phyloP scores from a whole-genome alignment of 2,888 invertebrate species.

The Drosophila limbata region DNA sequence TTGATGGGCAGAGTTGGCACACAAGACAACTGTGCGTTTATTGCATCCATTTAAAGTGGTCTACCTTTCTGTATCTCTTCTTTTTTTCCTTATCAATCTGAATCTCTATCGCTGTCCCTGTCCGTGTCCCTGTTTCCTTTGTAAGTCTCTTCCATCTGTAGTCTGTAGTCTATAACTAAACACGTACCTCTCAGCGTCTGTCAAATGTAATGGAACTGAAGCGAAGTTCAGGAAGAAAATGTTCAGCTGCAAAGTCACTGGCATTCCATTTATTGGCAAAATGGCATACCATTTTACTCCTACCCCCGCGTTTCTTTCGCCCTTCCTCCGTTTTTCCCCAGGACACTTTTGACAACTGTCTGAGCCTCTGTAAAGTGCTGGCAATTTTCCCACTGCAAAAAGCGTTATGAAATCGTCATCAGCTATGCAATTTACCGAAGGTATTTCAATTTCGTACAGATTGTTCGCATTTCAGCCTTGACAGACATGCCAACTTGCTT shows the following conservation, averaged over 20 bases:
- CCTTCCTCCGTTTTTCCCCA: not conserved
- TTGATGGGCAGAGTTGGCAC: constrained; percentile 47
- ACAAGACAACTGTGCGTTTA: constrained; percentile 43
- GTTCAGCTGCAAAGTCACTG: constrained; percentile 29
- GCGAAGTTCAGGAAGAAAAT: constrained; percentile 32
- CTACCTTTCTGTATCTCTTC: constrained; percentile 31
- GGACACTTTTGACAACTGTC: constrained; percentile 40
- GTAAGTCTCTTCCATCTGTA: not conserved
- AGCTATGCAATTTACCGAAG: constrained; percentile 31
- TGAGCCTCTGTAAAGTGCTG: constrained; percentile 30
- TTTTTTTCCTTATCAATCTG: constrained; percentile 5
- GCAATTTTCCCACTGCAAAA: constrained; percentile 20
- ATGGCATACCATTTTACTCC: constrained; percentile 33
- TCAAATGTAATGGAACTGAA: constrained; percentile 54
- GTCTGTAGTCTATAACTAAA: constrained; percentile 45
- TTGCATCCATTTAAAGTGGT: constrained; percentile 48
- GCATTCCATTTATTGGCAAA: constrained; percentile 57
- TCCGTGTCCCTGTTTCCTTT: constrained; percentile 7
- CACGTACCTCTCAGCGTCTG: constrained; percentile 67
- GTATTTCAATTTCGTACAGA: constrained; percentile 13
- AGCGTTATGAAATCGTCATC: constrained; percentile 35
- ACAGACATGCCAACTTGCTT: constrained; percentile 12
- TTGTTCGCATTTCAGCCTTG: constrained; percentile 10
- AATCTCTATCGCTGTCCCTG: not conserved
- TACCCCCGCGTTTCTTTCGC: not conserved